Evolutionary conservation across 1,140 invertebrate genomes (phyloP).

Genomic region (Planococcus citri): DNA sequence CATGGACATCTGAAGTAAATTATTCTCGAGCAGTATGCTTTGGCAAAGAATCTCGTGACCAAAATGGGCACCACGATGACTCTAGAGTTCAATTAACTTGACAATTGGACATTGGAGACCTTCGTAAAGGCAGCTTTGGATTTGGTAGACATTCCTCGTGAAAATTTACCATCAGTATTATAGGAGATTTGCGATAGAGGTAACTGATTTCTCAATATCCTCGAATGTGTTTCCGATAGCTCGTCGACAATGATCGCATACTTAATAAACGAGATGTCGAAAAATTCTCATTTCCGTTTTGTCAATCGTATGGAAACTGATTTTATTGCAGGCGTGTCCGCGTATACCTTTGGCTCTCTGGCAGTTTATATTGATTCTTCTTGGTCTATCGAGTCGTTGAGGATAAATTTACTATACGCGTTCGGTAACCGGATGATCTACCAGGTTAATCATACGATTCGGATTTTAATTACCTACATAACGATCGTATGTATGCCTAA

Average conservation of each 20-base stretch:
- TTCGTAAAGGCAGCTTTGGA: too few relatives aligned
- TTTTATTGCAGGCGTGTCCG: conserved; percentile 1
- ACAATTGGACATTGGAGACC: too few relatives aligned
- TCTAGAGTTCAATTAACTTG: too few relatives aligned
- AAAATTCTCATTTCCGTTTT: neutral
- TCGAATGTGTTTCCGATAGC: neutral
- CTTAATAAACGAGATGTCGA: neutral
- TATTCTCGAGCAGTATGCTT: too few relatives aligned
- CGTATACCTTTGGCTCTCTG: neutral
- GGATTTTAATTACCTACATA: neutral
- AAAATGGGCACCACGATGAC: too few relatives aligned
- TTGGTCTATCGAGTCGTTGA: neutral
- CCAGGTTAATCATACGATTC: neutral
- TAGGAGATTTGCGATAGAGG: too few relatives aligned
- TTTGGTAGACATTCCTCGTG: too few relatives aligned
- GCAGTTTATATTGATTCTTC: neutral
- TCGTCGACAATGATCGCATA: neutral
- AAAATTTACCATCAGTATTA: too few relatives aligned
- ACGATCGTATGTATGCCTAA: too few relatives aligned
- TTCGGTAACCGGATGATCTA: neutral
- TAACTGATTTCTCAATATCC: neutral
- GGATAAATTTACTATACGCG: too few relatives aligned
- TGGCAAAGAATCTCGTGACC: too few relatives aligned
- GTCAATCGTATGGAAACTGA: neutral
- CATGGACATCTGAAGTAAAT: too few relatives aligned